Evolutionary conservation across 2,113 vertebrate species (phyloP).

Genomic region (Trochalopteron elliotii): DNA sequence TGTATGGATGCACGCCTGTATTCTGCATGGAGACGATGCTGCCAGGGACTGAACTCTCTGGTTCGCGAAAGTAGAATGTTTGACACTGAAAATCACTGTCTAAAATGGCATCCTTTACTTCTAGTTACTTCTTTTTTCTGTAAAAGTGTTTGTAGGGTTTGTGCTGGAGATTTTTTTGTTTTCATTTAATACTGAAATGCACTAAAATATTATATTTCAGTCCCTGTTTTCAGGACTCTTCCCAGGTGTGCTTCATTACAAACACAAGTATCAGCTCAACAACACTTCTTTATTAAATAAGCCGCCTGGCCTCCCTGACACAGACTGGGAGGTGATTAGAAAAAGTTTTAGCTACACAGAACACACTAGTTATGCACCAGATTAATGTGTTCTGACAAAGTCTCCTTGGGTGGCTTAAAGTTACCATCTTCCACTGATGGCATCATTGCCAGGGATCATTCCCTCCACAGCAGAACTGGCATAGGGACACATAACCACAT

Average conservation of each 20-base stretch:
- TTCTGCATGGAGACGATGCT: fast-evolving
- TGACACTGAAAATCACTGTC: not conserved
- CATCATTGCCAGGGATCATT: not conserved
- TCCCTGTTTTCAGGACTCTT: not conserved
- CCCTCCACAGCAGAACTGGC: not conserved
- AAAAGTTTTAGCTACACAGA: not conserved
- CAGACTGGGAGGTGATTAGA: not conserved
- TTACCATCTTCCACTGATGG: not conserved
- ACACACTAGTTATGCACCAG: not conserved
- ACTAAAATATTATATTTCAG: not conserved
- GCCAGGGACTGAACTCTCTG: not conserved
- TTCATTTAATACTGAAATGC: not conserved
- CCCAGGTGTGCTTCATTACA: not conserved
- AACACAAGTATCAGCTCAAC: not conserved
- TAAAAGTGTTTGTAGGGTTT: not conserved
- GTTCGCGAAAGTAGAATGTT: not conserved
- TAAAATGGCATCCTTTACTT: not conserved
- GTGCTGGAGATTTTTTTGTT: not conserved
- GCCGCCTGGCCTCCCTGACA: not conserved
- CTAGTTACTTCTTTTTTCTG: not conserved
- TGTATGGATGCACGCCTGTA: fast-evolving
- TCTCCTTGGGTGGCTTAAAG: not conserved
- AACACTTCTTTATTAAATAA: not conserved
- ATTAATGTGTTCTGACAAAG: not conserved
- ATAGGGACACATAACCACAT: not conserved